Evolutionary conservation across 2,797 vertebrate species (phyloP), one percentile per base, ranked within the genome.

Genomic region (Spinibarbus caldwelli): DNA sequence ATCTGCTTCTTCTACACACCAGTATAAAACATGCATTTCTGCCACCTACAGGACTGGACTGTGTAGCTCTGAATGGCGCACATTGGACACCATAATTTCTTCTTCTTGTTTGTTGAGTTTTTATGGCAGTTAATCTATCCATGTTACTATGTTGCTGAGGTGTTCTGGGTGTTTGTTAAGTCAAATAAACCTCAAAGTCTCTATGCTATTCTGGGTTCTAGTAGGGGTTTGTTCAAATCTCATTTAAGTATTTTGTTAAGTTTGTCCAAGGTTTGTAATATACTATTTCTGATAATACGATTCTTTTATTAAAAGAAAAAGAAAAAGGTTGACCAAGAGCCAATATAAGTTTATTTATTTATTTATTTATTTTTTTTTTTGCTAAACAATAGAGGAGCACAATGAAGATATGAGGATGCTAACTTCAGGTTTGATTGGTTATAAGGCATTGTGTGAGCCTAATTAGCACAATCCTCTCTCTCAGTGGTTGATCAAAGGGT

Each of bases 391-490:
- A 23, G 10, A 75, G 31, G 21, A n/a, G 31, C 26, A 66, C 11
- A 80, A 80, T 47, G 4, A 66, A 66, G 14, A 62, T 76, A 36
- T 43, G 29, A 45, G 26, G 26, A 64, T 67, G 43, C 3, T 67
- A 8, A 29, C 62, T 78, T 49, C 19, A 36, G 62, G 43, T 67
- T 72, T 29, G n/a, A 47, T 82, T 23, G 47, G 19, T 64, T 34
- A 26, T 54, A 11, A 70, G 70, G n/a, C 38, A 67, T 47, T 47
- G n/a, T 66, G 47, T 66, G 57, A 54, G 34, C n/a, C 19, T 87
- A 82, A 85, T 87, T 83, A 87, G 75, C 52, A 52, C 41, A 66
- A 36, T 77, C 62, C 75, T 73, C 49, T 66, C 82, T 89, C 67
- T 57, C 64, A 19, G 73, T 86, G 80, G 41, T 79, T 86, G 86